Evolutionary conservation across 2,888 invertebrate genomes (phyloP).

Genomic region (Andricus quercusramuli): DNA sequence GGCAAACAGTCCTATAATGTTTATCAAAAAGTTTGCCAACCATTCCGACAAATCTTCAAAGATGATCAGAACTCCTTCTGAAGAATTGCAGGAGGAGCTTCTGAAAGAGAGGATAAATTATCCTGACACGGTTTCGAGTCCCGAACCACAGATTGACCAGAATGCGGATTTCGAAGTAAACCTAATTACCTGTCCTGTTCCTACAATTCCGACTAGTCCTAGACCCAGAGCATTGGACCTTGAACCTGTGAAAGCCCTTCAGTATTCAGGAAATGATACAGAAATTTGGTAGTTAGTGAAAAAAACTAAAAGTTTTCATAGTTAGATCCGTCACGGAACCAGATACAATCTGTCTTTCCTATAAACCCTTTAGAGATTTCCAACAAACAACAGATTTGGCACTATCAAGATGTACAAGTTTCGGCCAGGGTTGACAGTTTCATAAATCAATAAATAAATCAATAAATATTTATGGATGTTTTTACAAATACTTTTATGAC

Average conservation of each 20-base stretch:
- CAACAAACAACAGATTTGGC: constrained; percentile 42
- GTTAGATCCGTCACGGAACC: not conserved
- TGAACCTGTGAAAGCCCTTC: constrained; percentile 84
- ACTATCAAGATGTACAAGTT: constrained; percentile 44
- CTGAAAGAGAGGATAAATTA: constrained; percentile 86
- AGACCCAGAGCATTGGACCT: constrained; percentile 84
- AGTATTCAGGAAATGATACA: constrained; percentile 84
- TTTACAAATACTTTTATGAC: constrained; percentile 12
- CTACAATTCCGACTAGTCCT: constrained; percentile 77
- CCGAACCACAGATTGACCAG: constrained; percentile 66
- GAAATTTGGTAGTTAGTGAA: constrained; percentile 85
- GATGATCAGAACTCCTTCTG: constrained; percentile 74
- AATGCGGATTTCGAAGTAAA: constrained; percentile 76
- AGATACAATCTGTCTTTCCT: not conserved
- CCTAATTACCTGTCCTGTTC: constrained; percentile 56
- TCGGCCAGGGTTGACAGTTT: not conserved
- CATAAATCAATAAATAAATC: too few species aligned
- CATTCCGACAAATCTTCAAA: constrained; percentile 65
- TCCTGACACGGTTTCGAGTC: constrained; percentile 83
- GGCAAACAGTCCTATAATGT: constrained; percentile 87
- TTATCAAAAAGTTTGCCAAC: constrained; percentile 79
- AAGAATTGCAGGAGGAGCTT: constrained; percentile 78
- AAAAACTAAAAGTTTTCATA: too few species aligned
- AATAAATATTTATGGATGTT: not conserved
- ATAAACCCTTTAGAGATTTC: not conserved